A percentile compares a stretch with the other conserved stretches of the same genome.
These are phyloP conservation scores for Galeopterus variegatus DNA, from an alignment of 2,113 vertebrate genomes.

Conservation along the genomic window DNA sequence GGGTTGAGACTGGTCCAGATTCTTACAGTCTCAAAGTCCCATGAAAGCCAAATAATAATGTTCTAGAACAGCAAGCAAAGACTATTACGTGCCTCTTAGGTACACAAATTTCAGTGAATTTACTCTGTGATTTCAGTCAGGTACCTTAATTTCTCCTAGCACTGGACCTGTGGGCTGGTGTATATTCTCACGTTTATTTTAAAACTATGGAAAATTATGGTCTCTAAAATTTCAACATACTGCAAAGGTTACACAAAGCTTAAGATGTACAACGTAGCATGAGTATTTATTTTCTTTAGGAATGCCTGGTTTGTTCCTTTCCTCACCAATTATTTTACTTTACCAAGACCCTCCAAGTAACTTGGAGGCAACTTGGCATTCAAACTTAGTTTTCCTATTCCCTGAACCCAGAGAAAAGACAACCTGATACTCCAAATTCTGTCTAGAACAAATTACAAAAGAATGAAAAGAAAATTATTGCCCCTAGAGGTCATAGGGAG, in stretches of 20 bases:
- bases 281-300: not conserved
- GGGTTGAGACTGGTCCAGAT: not conserved
- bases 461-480: not conserved
- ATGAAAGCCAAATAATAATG: not conserved
- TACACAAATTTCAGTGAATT: not conserved
- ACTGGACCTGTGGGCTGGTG: not conserved
- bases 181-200: not conserved
- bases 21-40: not conserved
- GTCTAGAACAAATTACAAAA: constrained; percentile 39
- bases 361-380: constrained; percentile 27
- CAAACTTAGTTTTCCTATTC: not conserved
- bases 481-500: not conserved
- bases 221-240: not conserved
- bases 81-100: not conserved
- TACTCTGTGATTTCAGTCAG: not conserved
- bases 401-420: not conserved
- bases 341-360: not conserved
- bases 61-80: not conserved
- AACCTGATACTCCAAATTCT: not conserved
- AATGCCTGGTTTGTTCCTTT: not conserved
- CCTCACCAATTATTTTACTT: constrained; percentile 44
- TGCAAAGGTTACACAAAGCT: not conserved
- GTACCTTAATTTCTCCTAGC: not conserved
- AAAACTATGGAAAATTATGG: not conserved
- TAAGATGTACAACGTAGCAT: not conserved